phyloP scores from a whole-genome alignment of 2,113 vertebrate species.

The Mesocricetus auratus region DNA sequence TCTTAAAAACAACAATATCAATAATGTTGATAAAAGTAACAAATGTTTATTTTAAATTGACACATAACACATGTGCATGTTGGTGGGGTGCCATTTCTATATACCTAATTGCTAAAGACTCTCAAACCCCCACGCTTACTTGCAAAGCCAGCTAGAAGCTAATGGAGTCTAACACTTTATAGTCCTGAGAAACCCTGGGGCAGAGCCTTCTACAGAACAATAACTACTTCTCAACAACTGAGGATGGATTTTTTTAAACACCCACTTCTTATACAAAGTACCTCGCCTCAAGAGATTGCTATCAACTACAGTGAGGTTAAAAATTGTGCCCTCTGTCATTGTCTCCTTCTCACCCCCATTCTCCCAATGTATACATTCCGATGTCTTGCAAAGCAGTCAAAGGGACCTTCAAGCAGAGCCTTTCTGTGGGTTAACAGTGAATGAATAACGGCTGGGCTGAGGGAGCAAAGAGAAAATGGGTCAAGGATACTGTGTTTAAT shows the following conservation, averaged over 20 bases:
- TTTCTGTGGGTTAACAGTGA: slow-evolving; percentile 51
- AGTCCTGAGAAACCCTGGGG: not conserved
- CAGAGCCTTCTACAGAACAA: not conserved
- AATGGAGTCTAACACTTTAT: not conserved
- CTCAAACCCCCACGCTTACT: not conserved
- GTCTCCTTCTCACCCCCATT: not conserved
- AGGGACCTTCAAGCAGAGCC: slow-evolving; percentile 55
- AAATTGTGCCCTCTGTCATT: slow-evolving; percentile 34
- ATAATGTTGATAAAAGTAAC: not conserved
- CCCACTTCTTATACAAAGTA: not conserved
- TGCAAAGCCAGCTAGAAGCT: not conserved
- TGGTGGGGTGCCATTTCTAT: not conserved
- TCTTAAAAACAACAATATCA: not conserved
- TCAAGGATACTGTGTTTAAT: slow-evolving; percentile 31
- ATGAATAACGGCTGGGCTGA: not conserved
- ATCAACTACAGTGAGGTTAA: slow-evolving; percentile 40
- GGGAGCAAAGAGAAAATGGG: slow-evolving; percentile 64
- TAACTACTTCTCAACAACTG: not conserved
- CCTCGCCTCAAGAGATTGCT: not conserved
- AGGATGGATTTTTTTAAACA: not conserved
- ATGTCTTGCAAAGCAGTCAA: slow-evolving; percentile 51
- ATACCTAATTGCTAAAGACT: not conserved
- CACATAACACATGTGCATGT: not conserved
- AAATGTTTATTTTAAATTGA: not conserved
- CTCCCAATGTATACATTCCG: slow-evolving; percentile 52